phyloP scores from a whole-genome alignment of 2,113 vertebrate genomes.

The Gnathonemus echidnorhynchus region DNA sequence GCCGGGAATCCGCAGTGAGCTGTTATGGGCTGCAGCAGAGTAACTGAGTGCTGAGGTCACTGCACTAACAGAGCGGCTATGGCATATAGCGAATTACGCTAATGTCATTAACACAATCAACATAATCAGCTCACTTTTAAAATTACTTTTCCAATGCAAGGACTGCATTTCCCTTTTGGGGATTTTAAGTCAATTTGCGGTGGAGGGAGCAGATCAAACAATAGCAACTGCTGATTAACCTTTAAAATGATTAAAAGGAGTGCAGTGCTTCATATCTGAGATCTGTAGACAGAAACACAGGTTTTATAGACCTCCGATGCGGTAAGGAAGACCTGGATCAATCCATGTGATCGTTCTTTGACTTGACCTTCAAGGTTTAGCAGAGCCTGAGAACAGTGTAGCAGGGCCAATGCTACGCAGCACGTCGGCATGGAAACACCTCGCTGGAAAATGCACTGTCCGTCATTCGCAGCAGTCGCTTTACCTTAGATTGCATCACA shows the following conservation, averaged over 20 bases:
- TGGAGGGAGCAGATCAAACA: neutral
- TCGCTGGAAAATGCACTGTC: neutral
- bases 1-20: neutral
- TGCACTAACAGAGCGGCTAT: neutral
- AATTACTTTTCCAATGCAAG: neutral
- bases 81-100: neutral
- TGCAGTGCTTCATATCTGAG: neutral
- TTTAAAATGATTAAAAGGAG: neutral
- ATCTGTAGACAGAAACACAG: neutral
- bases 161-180: neutral
- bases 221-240: neutral
- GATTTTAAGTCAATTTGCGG: neutral
- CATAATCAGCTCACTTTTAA: neutral
- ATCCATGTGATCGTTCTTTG: neutral
- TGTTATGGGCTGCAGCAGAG: too few relatives aligned
- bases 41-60: neutral
- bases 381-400: neutral
- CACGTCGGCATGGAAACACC: neutral
- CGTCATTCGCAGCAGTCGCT: neutral
- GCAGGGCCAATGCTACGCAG: neutral
- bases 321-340: neutral
- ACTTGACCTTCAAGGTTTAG: neutral
- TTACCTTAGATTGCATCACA: neutral
- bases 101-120: conserved; percentile 7
- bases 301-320: neutral